phyloP scores from a whole-genome alignment of 2,113 vertebrate genomes.

The Calidris pugnax region DNA sequence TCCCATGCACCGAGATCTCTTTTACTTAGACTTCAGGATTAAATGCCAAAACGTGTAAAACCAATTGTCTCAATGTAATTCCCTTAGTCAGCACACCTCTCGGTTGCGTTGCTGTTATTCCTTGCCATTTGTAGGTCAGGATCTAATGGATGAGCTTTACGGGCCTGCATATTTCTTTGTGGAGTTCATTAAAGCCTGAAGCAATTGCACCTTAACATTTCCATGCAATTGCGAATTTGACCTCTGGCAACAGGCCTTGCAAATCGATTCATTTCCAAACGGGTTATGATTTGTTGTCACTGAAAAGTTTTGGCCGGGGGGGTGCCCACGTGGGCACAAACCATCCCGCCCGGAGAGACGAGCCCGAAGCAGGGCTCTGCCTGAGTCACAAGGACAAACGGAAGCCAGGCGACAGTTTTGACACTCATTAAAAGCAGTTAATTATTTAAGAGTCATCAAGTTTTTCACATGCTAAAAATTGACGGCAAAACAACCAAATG shows the following conservation, averaged over 20 bases:
- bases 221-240: slow-evolving; percentile 52
- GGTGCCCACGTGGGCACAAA: background rate
- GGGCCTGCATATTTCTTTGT: slow-evolving; percentile 51
- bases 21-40: background rate
- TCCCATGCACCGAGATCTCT: background rate
- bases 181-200: slow-evolving; percentile 65
- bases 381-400: background rate
- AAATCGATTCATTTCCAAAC: slow-evolving; percentile 53
- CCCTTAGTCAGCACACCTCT: slow-evolving; percentile 29
- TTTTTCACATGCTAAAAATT: slow-evolving; percentile 33
- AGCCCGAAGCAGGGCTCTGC: background rate
- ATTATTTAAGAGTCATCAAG: slow-evolving; percentile 32
- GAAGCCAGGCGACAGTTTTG: background rate
- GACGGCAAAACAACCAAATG: slow-evolving; percentile 18
- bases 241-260: slow-evolving; percentile 52
- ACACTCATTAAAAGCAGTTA: background rate
- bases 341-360: background rate
- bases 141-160: slow-evolving; percentile 54
- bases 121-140: slow-evolving; percentile 59
- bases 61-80: background rate
- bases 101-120: slow-evolving; percentile 6
- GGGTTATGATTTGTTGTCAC: background rate
- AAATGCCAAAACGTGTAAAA: slow-evolving; percentile 53
- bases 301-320: background rate
- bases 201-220: slow-evolving; percentile 65